Base-by-base conservation (phyloP, 2,113 vertebrate species). In the Euleptes europaea region DNA sequence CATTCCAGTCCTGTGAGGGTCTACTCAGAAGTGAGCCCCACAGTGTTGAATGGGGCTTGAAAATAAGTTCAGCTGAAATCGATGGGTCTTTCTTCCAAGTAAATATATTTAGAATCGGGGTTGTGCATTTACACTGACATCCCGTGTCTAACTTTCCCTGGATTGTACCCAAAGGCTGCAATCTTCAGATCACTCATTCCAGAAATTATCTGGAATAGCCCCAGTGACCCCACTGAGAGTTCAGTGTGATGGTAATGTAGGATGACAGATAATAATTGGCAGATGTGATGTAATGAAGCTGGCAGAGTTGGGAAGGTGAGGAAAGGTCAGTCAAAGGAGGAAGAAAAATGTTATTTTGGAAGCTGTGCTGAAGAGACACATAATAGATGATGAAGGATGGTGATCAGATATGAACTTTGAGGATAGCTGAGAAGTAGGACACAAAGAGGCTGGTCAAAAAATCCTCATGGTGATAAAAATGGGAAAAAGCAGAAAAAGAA, bases 201-300 rank as follows among this genome's bases (percentile, higher is more conserved):
- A 78, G 42, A 71, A 78, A 84, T 54, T 84, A 84, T 70, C 83
- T 84, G 74, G 49, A 69, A 42, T 57, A 78, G 11, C 69, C 66
- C 23, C 49, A 60, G 17, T 60, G 6, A 78, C 75, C 35, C 71
- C 38, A 78, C 15, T n/a, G 38, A 71, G 14, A 70, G 51, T 54
- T 84, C 66, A 60, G 42, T 78, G 49, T 57, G 83, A 78, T n/a
- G 49, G 44, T 63, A 78, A 78, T 67, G 70, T 40, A 51, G 31
- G 65, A 70, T 84, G 44, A 69, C 65, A 84, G 38, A 63, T 69
- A 76, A 67, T 84, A 84, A 84, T 70, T 84, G 83, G 75, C 38
- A 78, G 65, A 78, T 42, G 47, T 83, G 31, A 70, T 84, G 31
- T 42, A 71, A 71, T 84, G 38, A 60, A 71, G 75, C 51, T 60